Evolutionary conservation across 2,888 invertebrate genomes (phyloP), one percentile per base, ranked within the genome.

Genomic region (Gastracanthus pulcherrimus): DNA sequence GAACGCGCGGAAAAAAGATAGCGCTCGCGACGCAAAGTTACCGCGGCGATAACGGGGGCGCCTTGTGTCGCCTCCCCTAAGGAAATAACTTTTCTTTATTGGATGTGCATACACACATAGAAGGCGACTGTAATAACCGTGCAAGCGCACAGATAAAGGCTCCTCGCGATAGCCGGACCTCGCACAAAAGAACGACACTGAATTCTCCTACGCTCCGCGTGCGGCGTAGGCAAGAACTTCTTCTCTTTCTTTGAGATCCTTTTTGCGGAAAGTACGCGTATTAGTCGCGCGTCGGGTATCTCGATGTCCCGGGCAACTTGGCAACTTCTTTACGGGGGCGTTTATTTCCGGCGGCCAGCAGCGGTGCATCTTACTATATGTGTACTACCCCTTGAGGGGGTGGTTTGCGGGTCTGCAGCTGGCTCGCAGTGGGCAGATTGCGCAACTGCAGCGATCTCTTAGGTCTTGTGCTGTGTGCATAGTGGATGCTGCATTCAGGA

Each of bases 11-110:
- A 58, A 74, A 66, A 45, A 69, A 64, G 75, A 80, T 80, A 69
- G 29, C 38, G 75, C 16, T 7, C 1, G 31, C 36, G 19, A 16
- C 19, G 11, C 41, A n/a, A n/a, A n/a, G n/a, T n/a, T n/a, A 38
- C 23, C 36, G 23, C 13, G 41, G 72, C 76, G 78, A 78, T 71
- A 76, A 62, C 58, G 23, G 51, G 9, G 45, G 13, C n/a, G n/a
- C n/a, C n/a, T 13, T n/a, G 45, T 34, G 9, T 60, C 38, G 19
- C 3, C 26, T 19, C 38, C 70, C 48, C 62, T 70, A 74, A 71
- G 77, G 75, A 77, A 83, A 89, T 89, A 87, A 88, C 87, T 89
- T 87, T 84, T 88, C 87, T 89, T 89, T 89, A 88, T 88, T 88
- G 87, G 86, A 87, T 86, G 85, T 82, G 83, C 66, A 55, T 19